Evolutionary conservation across 2,888 invertebrate species (phyloP), one percentile per base, ranked within the genome.

Genomic region (Polyommatus icarus): DNA sequence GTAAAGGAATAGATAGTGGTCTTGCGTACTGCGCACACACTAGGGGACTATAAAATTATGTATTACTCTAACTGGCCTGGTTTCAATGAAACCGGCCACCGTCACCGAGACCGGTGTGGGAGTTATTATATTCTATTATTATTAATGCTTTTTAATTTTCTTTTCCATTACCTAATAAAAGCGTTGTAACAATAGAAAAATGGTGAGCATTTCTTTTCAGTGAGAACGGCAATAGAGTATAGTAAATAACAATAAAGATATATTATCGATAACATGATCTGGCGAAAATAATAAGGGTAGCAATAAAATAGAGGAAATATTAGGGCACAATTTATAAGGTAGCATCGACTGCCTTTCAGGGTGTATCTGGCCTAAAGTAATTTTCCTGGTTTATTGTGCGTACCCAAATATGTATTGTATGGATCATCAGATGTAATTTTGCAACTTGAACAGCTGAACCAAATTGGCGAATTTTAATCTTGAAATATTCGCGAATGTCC

Each of bases 231-330:
- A 67, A 67, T 67, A 12, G 29, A 67, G 67, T 67, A 29, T 67
- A 61, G 61, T 61, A 61, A 61, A 67, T 67, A 67, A 67, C 67
- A 67, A 67, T 67, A 67, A 32, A 67, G 29, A 67, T 67, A 29
- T 67, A 67, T 29, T 67, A 67, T 67, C 67, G 67, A 67, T 67
- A 67, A 67, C 29, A 67, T 67, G 29, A 67, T 67, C 67, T 67
- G 67, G 32, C 72, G 36, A 72, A 72, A 72, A 72, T 72, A 72
- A 72, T 40, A 72, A 72, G 36, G 40, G 36, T n/a, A 8, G 72
- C 40, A 72, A 72, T 40, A 72, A 40, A 20, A 72, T 72, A 72
- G 72, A 72, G 40, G 20, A 72, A 72, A 72, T 72, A 72, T 40
- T 72, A 40, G 12, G 36, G 40, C 20, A 18, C 29, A 5, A 40